These are phyloP conservation scores for Salvelinus namaycush DNA, from an alignment of 2,113 vertebrate genomes.

Conservation along the genomic window DNA sequence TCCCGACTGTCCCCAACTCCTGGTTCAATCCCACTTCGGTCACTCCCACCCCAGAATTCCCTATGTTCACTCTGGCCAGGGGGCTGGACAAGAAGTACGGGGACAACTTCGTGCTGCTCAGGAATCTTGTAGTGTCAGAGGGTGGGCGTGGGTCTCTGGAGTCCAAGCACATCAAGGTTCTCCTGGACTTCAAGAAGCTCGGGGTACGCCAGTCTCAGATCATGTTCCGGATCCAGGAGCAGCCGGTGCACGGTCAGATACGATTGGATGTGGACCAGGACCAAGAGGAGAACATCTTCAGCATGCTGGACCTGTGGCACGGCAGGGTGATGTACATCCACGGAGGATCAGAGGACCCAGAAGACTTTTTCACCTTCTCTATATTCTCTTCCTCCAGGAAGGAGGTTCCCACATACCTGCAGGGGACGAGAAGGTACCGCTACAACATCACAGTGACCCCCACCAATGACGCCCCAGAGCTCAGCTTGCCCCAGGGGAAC, in stretches of 20 bases:
- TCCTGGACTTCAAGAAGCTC: slow-evolving; percentile 80
- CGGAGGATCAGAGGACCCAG: slow-evolving; percentile 83
- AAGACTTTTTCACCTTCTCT: slow-evolving; percentile 83
- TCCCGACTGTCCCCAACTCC: slow-evolving; percentile 2
- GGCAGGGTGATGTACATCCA: slow-evolving; percentile 84
- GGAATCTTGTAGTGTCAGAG: slow-evolving; percentile 81
- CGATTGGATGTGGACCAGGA: slow-evolving; percentile 73
- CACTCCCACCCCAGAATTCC: slow-evolving; percentile 49
- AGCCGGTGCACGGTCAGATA: slow-evolving; percentile 78
- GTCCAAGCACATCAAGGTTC: slow-evolving; percentile 83
- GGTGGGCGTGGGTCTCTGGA: slow-evolving; percentile 79
- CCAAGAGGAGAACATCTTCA: slow-evolving; percentile 78
- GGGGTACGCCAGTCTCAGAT: slow-evolving; percentile 84
- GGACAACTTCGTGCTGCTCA: slow-evolving; percentile 75
- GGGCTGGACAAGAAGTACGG: slow-evolving; percentile 66
- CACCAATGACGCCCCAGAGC: slow-evolving; percentile 84
- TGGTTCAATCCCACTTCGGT: slow-evolving; percentile 39
- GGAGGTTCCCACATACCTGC: slow-evolving; percentile 73
- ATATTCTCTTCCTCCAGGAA: slow-evolving; percentile 79
- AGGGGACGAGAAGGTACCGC: slow-evolving; percentile 68
- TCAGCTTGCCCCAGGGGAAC: slow-evolving; percentile 83
- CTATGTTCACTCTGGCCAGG: slow-evolving; percentile 54
- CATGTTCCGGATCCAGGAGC: slow-evolving; percentile 78
- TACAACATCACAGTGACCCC: slow-evolving; percentile 81
- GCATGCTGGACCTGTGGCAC: slow-evolving; percentile 83